phyloP scores from a whole-genome alignment of 2,797 vertebrate species.

The Melanotaenia boesemani region DNA sequence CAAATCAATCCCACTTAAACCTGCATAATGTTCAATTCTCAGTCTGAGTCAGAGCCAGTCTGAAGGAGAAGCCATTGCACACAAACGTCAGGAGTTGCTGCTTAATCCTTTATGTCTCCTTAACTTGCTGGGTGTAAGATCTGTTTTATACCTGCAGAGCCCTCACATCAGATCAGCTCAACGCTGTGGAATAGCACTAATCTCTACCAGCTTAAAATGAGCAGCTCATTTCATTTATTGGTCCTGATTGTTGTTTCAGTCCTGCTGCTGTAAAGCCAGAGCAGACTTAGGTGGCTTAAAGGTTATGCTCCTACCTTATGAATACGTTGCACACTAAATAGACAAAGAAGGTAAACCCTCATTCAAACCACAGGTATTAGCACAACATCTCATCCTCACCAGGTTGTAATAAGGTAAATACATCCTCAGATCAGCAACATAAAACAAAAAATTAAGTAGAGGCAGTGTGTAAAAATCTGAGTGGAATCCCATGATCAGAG shows the following conservation, averaged over 20 bases:
- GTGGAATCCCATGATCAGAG: no score
- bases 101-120: conserved; percentile 8
- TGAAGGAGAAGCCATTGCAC: conserved; percentile 8
- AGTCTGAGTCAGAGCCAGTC: conserved; percentile 17
- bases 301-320: no score
- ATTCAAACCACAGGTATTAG: neutral
- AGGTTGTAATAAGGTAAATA: no score
- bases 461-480: no score
- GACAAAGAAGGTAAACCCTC: neutral
- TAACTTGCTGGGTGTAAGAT: neutral
- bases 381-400: no score
- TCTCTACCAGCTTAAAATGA: conserved; percentile 24
- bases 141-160: conserved; percentile 24
- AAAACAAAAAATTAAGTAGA: no score
- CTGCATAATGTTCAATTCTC: conserved; percentile 51
- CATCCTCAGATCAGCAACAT: neutral
- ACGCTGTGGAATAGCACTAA: conserved; percentile 24
- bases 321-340: neutral
- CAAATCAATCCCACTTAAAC: conserved; percentile 58
- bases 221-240: conserved; percentile 33
- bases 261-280: conserved; percentile 1
- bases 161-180: conserved; percentile 21
- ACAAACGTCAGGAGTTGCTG: conserved; percentile 6
- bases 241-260: neutral
- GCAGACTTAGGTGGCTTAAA: neutral